Conservation (phyloP, 2,113 vertebrate species). For the Anoplopoma fimbria region DNA sequence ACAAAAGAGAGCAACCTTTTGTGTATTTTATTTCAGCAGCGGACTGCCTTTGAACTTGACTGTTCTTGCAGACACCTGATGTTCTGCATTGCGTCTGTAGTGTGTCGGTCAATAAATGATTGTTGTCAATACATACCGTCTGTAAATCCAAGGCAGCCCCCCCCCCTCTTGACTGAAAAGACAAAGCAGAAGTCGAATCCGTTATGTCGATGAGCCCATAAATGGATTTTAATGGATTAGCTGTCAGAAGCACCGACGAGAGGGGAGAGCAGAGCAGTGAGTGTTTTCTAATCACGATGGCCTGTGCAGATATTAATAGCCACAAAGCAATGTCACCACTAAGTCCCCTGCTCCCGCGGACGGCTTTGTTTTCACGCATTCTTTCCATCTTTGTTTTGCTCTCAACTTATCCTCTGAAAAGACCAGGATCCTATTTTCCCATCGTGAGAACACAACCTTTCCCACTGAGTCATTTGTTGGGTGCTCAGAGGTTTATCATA, state of each 20-base stretch:
- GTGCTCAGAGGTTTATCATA: neutral
- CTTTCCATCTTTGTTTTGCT: constrained; percentile 81
- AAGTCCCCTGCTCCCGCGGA: constrained; percentile 62
- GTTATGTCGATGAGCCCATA: constrained; percentile 16
- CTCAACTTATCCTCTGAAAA: constrained; percentile 51
- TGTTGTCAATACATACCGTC: neutral
- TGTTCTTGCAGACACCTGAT: neutral
- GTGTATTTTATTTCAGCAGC: neutral
- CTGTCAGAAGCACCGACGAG: constrained; percentile 21
- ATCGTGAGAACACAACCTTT: no score
- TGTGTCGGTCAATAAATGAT: neutral
- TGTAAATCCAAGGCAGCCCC: neutral
- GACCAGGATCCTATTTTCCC: no score
- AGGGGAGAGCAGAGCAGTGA: constrained; percentile 17
- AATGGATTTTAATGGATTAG: constrained; percentile 57
- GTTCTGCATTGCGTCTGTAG: neutral
- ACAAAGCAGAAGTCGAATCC: constrained; percentile 20
- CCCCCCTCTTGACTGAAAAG: neutral
- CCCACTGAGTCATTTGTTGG: neutral
- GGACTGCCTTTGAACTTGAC: neutral
- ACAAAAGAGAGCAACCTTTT: constrained; percentile 2
- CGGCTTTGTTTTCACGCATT: constrained; percentile 79
- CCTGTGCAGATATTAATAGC: constrained; percentile 74
- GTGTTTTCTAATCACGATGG: constrained; percentile 58
- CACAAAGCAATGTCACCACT: constrained; percentile 74